Base-by-base conservation (phyloP, 2,113 vertebrate genomes). In the Pelobates fuscus region DNA sequence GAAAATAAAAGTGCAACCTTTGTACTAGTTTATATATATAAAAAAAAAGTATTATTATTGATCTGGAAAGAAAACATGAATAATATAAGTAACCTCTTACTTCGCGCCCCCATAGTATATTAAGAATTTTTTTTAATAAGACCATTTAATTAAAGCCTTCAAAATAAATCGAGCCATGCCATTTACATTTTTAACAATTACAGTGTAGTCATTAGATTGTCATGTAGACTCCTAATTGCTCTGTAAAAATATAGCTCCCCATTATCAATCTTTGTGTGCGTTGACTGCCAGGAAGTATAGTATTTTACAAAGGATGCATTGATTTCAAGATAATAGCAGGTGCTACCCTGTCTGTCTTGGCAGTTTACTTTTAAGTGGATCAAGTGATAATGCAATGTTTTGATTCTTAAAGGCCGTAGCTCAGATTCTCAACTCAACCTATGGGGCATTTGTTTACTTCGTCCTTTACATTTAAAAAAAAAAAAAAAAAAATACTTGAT, bases 291-390 rank as follows among this genome's bases (percentile, higher is more conserved):
- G 52, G 62, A 79, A 81, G 62, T 1, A 67, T 30, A 70, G 23
- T 32, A 25, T 78, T 82, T 85, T 80, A 85, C 80, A 87, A 88
- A 77, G 71, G 78, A 78, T 23, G 3, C 74, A 84, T 77, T 79
- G 83, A 88, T 85, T 85, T 52, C 20, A 27, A 82, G 78, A 81
- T 80, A 84, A 80, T 77, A 84, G 78, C 75, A 84, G 80, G 72
- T 77, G 46, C 74, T 25, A 84, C 59, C 49, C 78, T 44, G 78
- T 21, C 59, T 65, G 82, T 80, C 37, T 77, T 78, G 12, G 25
- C 17, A 67, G 71, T 24, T 80, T 81, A 82, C 77, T 70, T 73
- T 80, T 6, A 82, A 79, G 62, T 81, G 58, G 61, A 82, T 82
- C 73, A 78, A 77, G 30, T 72, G 77, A 77, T 77, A 68, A 78